phyloP scores from a whole-genome alignment of 2,113 vertebrate species.

The Sebastes schlegelii region DNA sequence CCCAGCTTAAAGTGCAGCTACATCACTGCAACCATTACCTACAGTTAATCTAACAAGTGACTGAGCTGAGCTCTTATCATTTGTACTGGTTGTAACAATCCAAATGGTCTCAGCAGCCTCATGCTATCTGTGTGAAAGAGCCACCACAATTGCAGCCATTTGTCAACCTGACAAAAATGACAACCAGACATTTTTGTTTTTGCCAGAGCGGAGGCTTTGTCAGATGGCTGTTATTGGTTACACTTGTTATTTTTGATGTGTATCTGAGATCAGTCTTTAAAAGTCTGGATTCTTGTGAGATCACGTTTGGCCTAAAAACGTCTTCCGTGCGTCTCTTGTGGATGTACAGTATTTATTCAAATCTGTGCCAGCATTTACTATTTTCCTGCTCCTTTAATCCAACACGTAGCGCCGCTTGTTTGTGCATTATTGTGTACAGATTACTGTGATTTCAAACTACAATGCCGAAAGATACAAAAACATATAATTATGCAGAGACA shows the following conservation, averaged over 20 bases:
- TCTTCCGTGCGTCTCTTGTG: slow-evolving; percentile 5
- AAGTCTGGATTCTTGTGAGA: slow-evolving; percentile 5
- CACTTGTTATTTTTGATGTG: slow-evolving; percentile 19
- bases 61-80: not conserved
- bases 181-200: slow-evolving; percentile 21
- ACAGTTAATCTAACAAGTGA: slow-evolving; percentile 18
- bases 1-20: slow-evolving; percentile 24
- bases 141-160: slow-evolving; percentile 38
- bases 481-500: too few relatives aligned
- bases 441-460: too few relatives aligned
- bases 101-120: slow-evolving; percentile 12
- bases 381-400: not conserved
- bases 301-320: slow-evolving; percentile 27
- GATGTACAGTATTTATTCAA: slow-evolving; percentile 11
- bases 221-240: slow-evolving; percentile 9
- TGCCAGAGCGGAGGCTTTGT: slow-evolving; percentile 19
- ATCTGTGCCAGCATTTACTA: slow-evolving; percentile 4
- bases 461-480: too few relatives aligned
- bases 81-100: slow-evolving; percentile 9
- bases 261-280: slow-evolving; percentile 15
- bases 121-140: slow-evolving; percentile 18
- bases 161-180: slow-evolving; percentile 52
- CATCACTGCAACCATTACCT: slow-evolving; percentile 19
- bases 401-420: too few relatives aligned
- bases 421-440: too few relatives aligned